Base-by-base conservation (phyloP, 2,113 vertebrate species). In the Scomber colias region DNA sequence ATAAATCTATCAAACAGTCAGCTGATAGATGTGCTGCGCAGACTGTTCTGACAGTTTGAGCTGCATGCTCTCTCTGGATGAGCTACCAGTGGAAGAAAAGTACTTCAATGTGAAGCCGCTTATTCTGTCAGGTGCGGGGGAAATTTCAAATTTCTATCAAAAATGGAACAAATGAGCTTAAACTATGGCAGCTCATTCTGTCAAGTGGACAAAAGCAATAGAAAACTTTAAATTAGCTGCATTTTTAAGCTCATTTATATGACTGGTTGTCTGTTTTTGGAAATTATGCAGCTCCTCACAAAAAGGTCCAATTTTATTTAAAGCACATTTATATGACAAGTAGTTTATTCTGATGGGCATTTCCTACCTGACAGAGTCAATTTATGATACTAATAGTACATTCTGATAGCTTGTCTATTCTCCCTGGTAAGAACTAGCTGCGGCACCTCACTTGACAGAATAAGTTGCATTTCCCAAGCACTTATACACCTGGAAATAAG, bases 341-440 rank as follows among this genome's bases (percentile, higher is more conserved):
- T 57, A 13, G 45, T 78, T 88, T 71, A 75, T 81, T 89, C 21
- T 71, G 71, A 64, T 13, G 11, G 56, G 11, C 49, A 69, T 57
- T 73, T 82, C 59, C 61, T 68, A 50, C 17, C 60, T 66, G 54
- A 67, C 59, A 55, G 14, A 72, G 53, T 24, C 67, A 48, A 40
- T 54, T 65, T 44, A 56, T 66, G 45, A 56, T 19, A 24, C 13
- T 40, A 40, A 40, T 3, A 12, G 2, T 21, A 48, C 24, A 35
- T 16, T 16, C 13, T 48, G 66, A 70, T 24, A 40, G 49, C 50
- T 70, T 71, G 21, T 60, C 27, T 79, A 7, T 49, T 50, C 1
- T 66, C 30, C n/a, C 16, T 66, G 67, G 61, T 59, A 71, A 60
- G 46, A 54, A 40, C 35, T 9, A 40, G 35, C 35, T 40, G 9